phyloP scores from a whole-genome alignment of 2,113 vertebrate genomes.

The Tyto alba region DNA sequence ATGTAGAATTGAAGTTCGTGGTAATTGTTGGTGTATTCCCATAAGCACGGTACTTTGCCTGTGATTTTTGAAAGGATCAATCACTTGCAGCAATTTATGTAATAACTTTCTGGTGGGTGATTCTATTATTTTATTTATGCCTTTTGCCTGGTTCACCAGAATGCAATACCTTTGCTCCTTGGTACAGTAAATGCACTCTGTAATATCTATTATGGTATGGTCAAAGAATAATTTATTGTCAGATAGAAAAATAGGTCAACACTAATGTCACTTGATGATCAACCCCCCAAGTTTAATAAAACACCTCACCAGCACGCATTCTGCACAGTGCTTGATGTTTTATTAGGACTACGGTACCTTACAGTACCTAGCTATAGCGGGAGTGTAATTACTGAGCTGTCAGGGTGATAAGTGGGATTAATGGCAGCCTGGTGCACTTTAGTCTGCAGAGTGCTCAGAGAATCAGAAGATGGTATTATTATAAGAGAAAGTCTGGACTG shows the following conservation, averaged over 20 bases:
- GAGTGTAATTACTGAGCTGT: conserved; percentile 91
- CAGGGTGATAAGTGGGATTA: conserved; percentile 94
- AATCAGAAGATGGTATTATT: conserved; percentile 86
- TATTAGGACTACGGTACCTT: conserved; percentile 80
- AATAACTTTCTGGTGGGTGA: conserved; percentile 64
- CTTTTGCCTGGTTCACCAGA: conserved; percentile 58
- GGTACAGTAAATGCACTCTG: conserved; percentile 70
- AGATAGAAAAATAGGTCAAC: conserved; percentile 89
- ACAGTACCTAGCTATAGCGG: conserved; percentile 76
- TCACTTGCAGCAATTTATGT: conserved; percentile 73
- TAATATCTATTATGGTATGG: conserved; percentile 80
- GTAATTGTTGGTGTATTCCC: conserved; percentile 52
- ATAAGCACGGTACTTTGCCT: conserved; percentile 54
- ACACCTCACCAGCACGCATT: conserved; percentile 75
- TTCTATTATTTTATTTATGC: conserved; percentile 66
- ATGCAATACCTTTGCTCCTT: conserved; percentile 63
- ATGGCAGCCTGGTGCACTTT: conserved; percentile 88
- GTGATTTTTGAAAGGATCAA: conserved; percentile 68
- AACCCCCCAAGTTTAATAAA: conserved; percentile 85
- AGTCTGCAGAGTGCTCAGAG: conserved; percentile 81
- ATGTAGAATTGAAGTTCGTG: conserved; percentile 24
- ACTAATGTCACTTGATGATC: conserved; percentile 87
- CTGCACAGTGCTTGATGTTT: conserved; percentile 72
- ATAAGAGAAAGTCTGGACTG: conserved; percentile 76
- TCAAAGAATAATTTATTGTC: conserved; percentile 89